Percentiles rank a stretch among this genome's conserved stretches.
These are phyloP conservation scores for Cirrhinus molitorella DNA, from an alignment of 2,797 vertebrate genomes.

Conservation along the genomic window DNA sequence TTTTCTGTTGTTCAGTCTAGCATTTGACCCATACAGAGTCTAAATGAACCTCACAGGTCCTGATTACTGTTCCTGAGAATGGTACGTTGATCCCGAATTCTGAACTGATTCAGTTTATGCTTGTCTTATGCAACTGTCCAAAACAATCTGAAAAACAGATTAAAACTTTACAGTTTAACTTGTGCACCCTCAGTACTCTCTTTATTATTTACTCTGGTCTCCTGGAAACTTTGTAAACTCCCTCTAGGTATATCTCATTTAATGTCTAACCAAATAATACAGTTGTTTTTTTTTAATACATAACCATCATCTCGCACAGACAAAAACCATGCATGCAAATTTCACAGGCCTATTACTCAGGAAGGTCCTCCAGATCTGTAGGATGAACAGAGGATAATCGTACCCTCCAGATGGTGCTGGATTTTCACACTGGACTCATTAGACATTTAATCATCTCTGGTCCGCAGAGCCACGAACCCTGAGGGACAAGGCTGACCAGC, in stretches of 20 bases:
- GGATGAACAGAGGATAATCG: conserved; percentile 23
- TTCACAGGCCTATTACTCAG: conserved; percentile 8
- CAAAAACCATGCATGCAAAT: not conserved
- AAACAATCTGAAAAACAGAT: conserved; percentile 27
- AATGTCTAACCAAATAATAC: not conserved
- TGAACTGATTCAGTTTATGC: not conserved
- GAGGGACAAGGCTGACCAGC: conserved; percentile 40
- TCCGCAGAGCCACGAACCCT: conserved; percentile 33
- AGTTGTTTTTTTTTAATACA: not conserved
- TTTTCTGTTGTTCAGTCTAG: conserved; percentile 27
- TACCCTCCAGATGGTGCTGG: conserved; percentile 56
- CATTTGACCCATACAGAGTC: conserved; percentile 26
- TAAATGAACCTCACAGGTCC: not conserved
- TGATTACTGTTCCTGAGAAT: conserved; percentile 17
- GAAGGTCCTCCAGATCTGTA: not conserved
- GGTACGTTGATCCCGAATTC: not conserved
- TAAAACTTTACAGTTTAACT: not conserved
- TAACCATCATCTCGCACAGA: not conserved
- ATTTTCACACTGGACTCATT: conserved; percentile 61
- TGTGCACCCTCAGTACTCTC: not conserved
- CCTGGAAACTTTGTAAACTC: not conserved
- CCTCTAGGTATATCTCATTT: not conserved
- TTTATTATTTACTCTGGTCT: not conserved
- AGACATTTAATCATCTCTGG: conserved; percentile 61
- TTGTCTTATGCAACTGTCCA: conserved; percentile 7